These are phyloP conservation scores for Cheilosia grossa DNA, from an alignment of 2,888 invertebrate genomes.

Conservation along the genomic window DNA sequence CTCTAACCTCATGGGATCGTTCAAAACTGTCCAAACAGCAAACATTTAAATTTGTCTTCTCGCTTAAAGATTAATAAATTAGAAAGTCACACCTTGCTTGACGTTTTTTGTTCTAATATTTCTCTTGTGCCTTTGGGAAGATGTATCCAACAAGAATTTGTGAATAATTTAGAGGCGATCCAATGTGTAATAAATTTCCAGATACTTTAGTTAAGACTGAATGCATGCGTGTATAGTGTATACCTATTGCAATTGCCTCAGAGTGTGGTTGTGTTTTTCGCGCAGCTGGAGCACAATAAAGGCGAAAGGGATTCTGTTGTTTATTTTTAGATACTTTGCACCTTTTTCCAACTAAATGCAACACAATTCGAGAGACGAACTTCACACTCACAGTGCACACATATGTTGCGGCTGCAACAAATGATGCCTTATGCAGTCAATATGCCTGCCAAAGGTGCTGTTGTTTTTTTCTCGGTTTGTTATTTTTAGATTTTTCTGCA, in stretches of 20 bases:
- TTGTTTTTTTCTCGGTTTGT: constrained; percentile 26
- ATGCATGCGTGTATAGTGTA: background rate
- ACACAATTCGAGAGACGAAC: constrained; percentile 52
- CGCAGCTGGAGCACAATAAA: constrained; percentile 63
- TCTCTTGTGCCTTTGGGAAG: background rate
- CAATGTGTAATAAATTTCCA: constrained; percentile 48
- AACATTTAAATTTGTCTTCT: constrained; percentile 55
- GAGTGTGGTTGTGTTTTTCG: constrained; percentile 32
- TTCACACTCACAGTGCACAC: constrained; percentile 25
- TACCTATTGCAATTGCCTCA: constrained; percentile 1
- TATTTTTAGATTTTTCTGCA: constrained; percentile 74
- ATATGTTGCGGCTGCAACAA: constrained; percentile 23
- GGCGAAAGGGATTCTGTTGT: constrained; percentile 21
- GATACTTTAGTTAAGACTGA: constrained; percentile 37
- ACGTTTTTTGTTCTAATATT: constrained; percentile 1
- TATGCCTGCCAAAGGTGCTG: constrained; percentile 68
- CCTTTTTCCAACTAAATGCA: constrained; percentile 69
- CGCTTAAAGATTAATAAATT: constrained; percentile 56
- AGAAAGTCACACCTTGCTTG: constrained; percentile 8
- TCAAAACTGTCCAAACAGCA: constrained; percentile 34
- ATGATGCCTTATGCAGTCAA: constrained; percentile 58
- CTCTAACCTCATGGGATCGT: constrained; percentile 30
- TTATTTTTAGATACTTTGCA: constrained; percentile 66
- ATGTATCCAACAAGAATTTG: constrained; percentile 35
- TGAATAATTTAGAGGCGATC: constrained; percentile 50